Evolutionary conservation across 2,888 invertebrate species (phyloP).

Genomic region (Nemotelus pantherinus): DNA sequence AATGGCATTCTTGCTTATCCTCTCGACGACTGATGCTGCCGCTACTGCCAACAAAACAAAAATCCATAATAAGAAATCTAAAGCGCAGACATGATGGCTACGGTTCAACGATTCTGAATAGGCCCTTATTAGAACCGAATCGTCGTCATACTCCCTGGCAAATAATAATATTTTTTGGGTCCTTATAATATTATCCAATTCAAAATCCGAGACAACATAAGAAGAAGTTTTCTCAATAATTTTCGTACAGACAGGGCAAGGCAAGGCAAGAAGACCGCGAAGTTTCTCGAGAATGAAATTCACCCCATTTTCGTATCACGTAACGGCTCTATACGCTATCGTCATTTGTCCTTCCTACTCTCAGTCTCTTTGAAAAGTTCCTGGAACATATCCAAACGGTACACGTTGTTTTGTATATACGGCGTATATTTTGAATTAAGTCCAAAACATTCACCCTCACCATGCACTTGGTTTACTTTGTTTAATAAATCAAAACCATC

Average conservation of each 20-base stretch:
- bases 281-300: conserved; percentile 30
- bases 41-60: not conserved
- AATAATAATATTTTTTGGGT: conserved; percentile 10
- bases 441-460: conserved; percentile 39
- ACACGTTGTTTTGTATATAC: not conserved
- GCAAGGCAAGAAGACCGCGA: conserved; percentile 44
- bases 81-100: conserved; percentile 13
- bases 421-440: conserved; percentile 20
- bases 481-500: conserved; percentile 46
- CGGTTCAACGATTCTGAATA: conserved; percentile 48
- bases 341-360: conserved; percentile 29
- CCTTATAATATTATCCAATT: conserved; percentile 8
- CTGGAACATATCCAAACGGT: conserved; percentile 41
- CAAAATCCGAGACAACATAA: conserved; percentile 35
- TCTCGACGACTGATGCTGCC: not conserved
- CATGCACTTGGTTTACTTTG: conserved; percentile 5
- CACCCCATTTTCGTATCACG: conserved; percentile 2
- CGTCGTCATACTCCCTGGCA: conserved; percentile 1
- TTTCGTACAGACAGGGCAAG: conserved; percentile 6
- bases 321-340: not conserved
- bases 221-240: conserved; percentile 46
- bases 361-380: conserved; percentile 2
- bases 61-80: conserved; percentile 25
- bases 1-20: not conserved
- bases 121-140: conserved; percentile 43